Evolutionary conservation across 2,113 vertebrate species (phyloP).

Genomic region (Siniperca chuatsi): DNA sequence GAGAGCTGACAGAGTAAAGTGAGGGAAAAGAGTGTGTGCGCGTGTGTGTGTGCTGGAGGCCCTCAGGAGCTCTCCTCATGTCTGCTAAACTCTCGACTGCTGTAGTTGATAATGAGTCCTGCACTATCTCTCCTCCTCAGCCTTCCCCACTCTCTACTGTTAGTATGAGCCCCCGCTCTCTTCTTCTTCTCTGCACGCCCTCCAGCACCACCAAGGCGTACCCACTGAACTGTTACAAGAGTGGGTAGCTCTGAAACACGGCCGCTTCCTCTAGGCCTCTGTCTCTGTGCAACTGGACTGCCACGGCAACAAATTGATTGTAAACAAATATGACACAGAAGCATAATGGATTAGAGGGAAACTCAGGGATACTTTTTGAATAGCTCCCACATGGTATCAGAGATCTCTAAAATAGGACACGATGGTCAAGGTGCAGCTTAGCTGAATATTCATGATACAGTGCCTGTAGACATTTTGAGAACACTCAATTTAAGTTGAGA

Average conservation of each 20-base stretch:
- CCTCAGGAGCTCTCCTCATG: slow-evolving; percentile 52
- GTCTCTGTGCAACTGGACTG: slow-evolving; percentile 17
- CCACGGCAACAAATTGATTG: slow-evolving; percentile 42
- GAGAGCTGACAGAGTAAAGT: slow-evolving; percentile 2
- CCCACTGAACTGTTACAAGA: slow-evolving; percentile 65
- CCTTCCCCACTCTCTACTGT: slow-evolving; percentile 47
- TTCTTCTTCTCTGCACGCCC: slow-evolving; percentile 40
- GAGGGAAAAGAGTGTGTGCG: neutral
- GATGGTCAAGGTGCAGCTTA: slow-evolving; percentile 11
- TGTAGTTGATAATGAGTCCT: slow-evolving; percentile 67
- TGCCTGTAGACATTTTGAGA: slow-evolving; percentile 6
- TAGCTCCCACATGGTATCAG: slow-evolving; percentile 5
- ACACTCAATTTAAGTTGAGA: neutral
- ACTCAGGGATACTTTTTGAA: slow-evolving; percentile 3
- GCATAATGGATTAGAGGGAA: slow-evolving; percentile 39
- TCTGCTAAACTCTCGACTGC: slow-evolving; percentile 61
- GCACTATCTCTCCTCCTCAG: slow-evolving; percentile 68
- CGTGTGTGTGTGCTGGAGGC: neutral
- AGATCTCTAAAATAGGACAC: slow-evolving; percentile 23
- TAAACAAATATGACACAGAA: slow-evolving; percentile 59
- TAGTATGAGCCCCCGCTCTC: slow-evolving; percentile 22
- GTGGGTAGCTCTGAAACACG: slow-evolving; percentile 50
- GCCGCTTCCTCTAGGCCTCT: slow-evolving; percentile 38
- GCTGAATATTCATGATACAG: slow-evolving; percentile 25
- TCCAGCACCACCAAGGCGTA: slow-evolving; percentile 46